Percentiles rank a stretch among this genome's conserved stretches.
Conservation (phyloP, 2,888 invertebrate species). For the Habroteleia sp. region DNA sequence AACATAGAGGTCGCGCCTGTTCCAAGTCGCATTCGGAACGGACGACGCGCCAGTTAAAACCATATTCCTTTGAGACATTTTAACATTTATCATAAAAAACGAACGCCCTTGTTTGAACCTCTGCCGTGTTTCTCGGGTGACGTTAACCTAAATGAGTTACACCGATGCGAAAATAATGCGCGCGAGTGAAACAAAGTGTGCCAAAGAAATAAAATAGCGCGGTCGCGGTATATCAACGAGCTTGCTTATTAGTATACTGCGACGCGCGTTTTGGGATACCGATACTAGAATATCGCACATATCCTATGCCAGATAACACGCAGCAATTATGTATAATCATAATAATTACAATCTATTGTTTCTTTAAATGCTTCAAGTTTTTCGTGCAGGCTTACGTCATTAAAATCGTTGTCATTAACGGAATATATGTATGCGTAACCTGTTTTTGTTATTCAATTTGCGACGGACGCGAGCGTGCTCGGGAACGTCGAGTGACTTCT, state of each 20-base stretch:
- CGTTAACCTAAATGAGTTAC: constrained; percentile 9
- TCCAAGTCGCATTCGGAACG: too few species aligned
- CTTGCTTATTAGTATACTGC: constrained; percentile 56
- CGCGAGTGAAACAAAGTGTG: constrained; percentile 38
- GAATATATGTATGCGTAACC: constrained; percentile 20
- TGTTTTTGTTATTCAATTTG: constrained; percentile 21
- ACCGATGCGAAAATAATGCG: constrained; percentile 18
- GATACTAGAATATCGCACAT: constrained; percentile 38
- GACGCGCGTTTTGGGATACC: constrained; percentile 26
- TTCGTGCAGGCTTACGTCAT: constrained; percentile 41
- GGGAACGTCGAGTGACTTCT: constrained; percentile 20
- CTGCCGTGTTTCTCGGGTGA: constrained; percentile 8
- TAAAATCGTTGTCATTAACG: constrained; percentile 43
- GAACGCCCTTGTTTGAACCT: too few species aligned
- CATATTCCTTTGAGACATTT: constrained; percentile 1
- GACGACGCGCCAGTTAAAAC: background rate
- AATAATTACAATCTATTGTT: constrained; percentile 63
- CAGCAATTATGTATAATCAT: constrained; percentile 37
- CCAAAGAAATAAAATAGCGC: constrained; percentile 9
- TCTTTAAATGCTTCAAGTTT: constrained; percentile 58
- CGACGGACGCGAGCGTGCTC: background rate
- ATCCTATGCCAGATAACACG: constrained; percentile 30
- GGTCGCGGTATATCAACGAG: constrained; percentile 40
- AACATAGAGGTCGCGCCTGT: constrained; percentile 25
- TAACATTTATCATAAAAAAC: constrained; percentile 14